These are phyloP conservation scores for Petrocephalus microphthalmus DNA, from an alignment of 2,113 vertebrate species.

Conservation along the genomic window DNA sequence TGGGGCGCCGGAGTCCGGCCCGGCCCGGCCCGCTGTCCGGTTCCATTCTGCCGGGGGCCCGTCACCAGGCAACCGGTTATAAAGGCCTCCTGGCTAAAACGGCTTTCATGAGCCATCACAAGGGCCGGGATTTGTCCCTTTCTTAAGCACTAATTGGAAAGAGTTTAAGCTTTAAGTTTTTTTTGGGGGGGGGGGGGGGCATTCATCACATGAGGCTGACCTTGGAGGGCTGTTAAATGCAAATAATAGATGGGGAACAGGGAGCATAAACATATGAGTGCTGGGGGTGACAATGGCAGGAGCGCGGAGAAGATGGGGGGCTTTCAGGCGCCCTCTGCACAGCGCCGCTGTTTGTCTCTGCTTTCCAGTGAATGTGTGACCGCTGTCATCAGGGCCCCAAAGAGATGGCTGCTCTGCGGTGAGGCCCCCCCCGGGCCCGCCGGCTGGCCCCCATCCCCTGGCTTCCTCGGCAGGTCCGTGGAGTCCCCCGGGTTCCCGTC, in stretches of 20 bases:
- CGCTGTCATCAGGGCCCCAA: background rate
- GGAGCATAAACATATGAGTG: conserved; percentile 3
- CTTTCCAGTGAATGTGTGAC: conserved; percentile 8
- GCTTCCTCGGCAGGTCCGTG: too few species aligned
- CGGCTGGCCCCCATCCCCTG: background rate
- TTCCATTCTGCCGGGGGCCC: conserved; percentile 43
- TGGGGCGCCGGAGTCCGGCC: conserved; percentile 48
- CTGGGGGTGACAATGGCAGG: background rate
- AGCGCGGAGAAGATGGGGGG: background rate
- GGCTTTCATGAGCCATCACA: conserved; percentile 55
- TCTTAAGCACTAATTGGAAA: conserved; percentile 57
- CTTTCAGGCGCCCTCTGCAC: background rate
- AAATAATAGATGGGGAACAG: conserved; percentile 17
- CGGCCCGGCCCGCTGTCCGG: conserved; percentile 21
- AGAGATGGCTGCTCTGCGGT: too few species aligned
- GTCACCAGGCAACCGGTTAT: conserved; percentile 63
- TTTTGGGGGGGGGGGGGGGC: conserved; percentile 26
- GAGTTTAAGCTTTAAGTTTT: conserved; percentile 53
- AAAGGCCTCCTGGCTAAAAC: conserved; percentile 55
- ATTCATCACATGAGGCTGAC: conserved; percentile 14
- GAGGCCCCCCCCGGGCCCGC: background rate
- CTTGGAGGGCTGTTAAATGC: conserved; percentile 19
- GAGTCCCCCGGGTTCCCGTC: background rate
- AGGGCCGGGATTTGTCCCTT: conserved; percentile 57
- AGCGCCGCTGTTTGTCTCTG: background rate